Base-by-base conservation (phyloP, 2,113 vertebrate genomes). In the Sorex fumeus region DNA sequence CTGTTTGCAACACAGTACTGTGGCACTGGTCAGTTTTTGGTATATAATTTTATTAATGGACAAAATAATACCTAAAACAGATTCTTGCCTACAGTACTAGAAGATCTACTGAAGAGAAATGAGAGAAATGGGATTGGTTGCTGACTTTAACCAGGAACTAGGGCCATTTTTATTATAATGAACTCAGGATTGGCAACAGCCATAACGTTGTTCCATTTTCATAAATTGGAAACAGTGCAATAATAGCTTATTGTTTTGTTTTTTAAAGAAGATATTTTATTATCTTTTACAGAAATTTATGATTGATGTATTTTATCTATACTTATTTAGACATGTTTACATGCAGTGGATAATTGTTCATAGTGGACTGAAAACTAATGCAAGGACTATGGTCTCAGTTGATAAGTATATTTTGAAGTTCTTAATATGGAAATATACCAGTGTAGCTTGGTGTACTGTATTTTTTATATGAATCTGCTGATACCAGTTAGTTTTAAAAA, bases 31-130 rank as follows among this genome's bases (percentile, higher is more conserved):
- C 99, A 98, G 97, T 99, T 99, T 98, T 98, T 99, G 97, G 99
- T 99, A 36, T 99, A 99, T 97, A 99, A 99, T 97, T 99, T 99
- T 98, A 98, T 99, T 96, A 99, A 98, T 3, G 98, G 99, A 89
- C 98, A 98, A 83, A 97, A 98, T 89, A 96, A 96, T 94, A 94
- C 96, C 88, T 98, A 96, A 93, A 84, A 77, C 67, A 83, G 40
- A 84, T 77, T 91, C 34, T 84, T 93, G 91, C 90, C 83, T 91
- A n/a, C 69, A 93, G 81, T 88, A 81, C 53, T 76, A 60, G 95
- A 96, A 95, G 95, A 95, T 87, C 96, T 96, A 57, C 93, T 97
- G n/a, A n/a, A n/a, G n/a, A n/a, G n/a, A n/a, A n/a, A n/a, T n/a
- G n/a, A n/a, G n/a, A n/a, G n/a, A n/a, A 83, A 53, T 87, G 86